Evolutionary conservation across 2,113 vertebrate genomes (phyloP).

Genomic region (Camelus bactrianus): DNA sequence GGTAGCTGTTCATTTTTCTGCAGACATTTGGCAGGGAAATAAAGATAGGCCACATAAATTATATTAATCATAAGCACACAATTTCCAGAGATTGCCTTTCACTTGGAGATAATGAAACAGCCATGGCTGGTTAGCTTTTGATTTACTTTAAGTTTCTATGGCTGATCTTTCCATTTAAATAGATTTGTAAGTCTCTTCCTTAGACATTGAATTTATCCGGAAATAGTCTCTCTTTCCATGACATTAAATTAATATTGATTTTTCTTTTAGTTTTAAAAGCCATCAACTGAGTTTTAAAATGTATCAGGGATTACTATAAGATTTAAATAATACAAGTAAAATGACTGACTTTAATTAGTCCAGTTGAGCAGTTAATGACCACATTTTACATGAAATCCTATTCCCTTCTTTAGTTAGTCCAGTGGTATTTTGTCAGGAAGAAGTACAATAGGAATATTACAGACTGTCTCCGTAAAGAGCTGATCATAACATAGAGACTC

Average conservation of each 20-base stretch:
- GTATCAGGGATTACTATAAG: constrained; percentile 62
- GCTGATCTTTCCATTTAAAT: constrained; percentile 55
- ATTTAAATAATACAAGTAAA: constrained; percentile 59
- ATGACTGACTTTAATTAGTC: constrained; percentile 44
- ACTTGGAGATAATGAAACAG: constrained; percentile 66
- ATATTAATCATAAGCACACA: constrained; percentile 54
- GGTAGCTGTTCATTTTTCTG: constrained; percentile 44
- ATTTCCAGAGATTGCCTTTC: constrained; percentile 63
- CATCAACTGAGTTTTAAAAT: constrained; percentile 59
- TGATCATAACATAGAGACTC: not conserved
- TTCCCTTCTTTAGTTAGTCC: not conserved
- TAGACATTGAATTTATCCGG: constrained; percentile 54
- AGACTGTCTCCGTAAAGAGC: not conserved
- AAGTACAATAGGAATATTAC: not conserved
- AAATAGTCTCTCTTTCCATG: constrained; percentile 49
- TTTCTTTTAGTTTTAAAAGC: constrained; percentile 70
- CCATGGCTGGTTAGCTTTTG: constrained; percentile 61
- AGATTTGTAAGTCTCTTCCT: constrained; percentile 61
- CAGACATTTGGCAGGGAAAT: constrained; percentile 55
- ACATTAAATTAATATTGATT: constrained; percentile 71
- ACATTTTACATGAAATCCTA: not conserved
- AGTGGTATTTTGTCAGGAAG: not conserved
- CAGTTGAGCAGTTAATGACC: not conserved
- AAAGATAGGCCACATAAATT: constrained; percentile 58
- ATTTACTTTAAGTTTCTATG: constrained; percentile 65